Evolutionary conservation across 92 coral and sea anemone genomes (phyloP).

Genomic region (Desmophyllum pertusum): DNA sequence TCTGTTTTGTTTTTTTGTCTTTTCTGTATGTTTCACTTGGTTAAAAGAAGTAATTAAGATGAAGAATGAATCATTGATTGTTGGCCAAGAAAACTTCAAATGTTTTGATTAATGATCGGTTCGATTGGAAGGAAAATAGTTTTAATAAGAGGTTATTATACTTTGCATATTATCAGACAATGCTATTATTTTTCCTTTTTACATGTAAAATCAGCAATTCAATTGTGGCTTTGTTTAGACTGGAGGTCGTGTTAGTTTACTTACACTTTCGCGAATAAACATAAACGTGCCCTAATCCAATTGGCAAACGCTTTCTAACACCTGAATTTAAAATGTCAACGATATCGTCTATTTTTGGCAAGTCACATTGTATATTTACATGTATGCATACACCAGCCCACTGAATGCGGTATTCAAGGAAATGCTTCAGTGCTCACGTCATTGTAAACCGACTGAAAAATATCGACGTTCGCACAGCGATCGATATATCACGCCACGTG

Average conservation of each 20-base stretch:
- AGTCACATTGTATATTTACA: neutral
- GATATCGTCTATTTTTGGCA: neutral
- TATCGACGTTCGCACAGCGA: slow-evolving; percentile 18
- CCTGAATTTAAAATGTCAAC: neutral
- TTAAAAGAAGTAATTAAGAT: neutral
- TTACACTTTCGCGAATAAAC: slow-evolving; percentile 8
- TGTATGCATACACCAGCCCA: neutral
- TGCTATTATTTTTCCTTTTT: neutral
- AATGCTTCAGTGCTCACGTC: slow-evolving; percentile 37
- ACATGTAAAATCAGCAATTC: neutral
- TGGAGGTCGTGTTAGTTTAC: neutral
- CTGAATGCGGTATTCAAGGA: neutral
- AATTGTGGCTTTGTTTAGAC: slow-evolving; percentile 14
- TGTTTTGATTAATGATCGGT: neutral
- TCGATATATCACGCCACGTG: slow-evolving; percentile 53
- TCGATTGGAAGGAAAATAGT: neutral
- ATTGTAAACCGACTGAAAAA: neutral
- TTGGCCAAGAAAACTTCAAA: neutral
- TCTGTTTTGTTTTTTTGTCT: neutral
- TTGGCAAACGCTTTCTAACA: neutral
- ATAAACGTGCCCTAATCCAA: slow-evolving; percentile 9
- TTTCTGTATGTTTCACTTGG: neutral
- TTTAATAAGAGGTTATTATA: neutral
- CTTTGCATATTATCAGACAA: neutral
- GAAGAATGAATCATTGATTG: neutral